Percentiles rank a stretch among this genome's conserved stretches.
Evolutionary conservation across 2,888 invertebrate genomes (phyloP).

Genomic region (Fragum sueziense): DNA sequence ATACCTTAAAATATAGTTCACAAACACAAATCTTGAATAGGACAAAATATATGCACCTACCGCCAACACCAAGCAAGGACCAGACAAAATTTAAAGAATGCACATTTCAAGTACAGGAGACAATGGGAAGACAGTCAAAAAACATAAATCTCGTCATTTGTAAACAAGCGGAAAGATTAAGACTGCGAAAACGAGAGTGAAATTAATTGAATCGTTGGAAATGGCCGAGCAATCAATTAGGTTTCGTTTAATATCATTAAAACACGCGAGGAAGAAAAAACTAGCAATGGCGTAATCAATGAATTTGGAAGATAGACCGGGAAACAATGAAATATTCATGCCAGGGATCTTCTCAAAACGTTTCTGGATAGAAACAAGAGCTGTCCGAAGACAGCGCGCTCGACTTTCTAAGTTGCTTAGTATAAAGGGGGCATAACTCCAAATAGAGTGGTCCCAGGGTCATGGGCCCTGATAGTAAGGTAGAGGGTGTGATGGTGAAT

Average conservation of each 20-base stretch:
- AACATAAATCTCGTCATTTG: constrained; percentile 5
- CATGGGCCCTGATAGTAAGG: too few species aligned
- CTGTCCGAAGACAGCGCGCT: too few species aligned
- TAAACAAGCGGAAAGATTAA: constrained; percentile 7
- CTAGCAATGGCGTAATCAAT: constrained; percentile 2
- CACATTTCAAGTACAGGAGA: background rate
- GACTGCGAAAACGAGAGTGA: background rate
- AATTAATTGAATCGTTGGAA: constrained; percentile 15
- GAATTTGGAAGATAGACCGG: background rate
- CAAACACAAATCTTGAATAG: too few species aligned
- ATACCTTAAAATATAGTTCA: too few species aligned
- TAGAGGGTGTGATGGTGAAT: too few species aligned
- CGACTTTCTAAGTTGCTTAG: too few species aligned
- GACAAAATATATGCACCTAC: too few species aligned
- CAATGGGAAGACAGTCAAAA: background rate
- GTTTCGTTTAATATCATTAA: constrained; percentile 22
- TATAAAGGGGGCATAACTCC: too few species aligned
- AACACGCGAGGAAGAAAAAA: constrained; percentile 15
- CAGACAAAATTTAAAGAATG: too few species aligned
- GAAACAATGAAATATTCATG: background rate
- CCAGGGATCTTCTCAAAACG: background rate
- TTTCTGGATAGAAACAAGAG: background rate
- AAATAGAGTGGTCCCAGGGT: too few species aligned
- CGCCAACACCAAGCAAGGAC: too few species aligned
- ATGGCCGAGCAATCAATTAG: constrained; percentile 13